phyloP scores from a whole-genome alignment of 1,140 invertebrate species.

The Drosophila littoralis region DNA sequence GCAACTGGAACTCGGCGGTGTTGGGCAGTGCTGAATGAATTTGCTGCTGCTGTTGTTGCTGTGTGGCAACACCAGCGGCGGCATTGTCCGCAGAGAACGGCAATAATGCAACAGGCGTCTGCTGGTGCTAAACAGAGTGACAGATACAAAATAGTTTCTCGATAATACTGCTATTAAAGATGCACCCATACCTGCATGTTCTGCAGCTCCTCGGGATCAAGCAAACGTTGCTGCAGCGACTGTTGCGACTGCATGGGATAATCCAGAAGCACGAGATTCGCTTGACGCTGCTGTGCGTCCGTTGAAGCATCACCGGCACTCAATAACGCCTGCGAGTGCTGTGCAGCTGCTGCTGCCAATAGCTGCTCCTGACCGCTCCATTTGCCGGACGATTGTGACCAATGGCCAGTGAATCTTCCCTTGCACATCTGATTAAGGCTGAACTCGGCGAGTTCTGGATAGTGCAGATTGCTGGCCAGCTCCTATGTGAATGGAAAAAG shows the following conservation, averaged over 20 bases:
- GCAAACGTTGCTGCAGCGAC: conserved; percentile 65
- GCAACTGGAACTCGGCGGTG: conserved; percentile 80
- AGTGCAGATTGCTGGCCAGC: conserved; percentile 76
- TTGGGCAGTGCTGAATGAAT: conserved; percentile 84
- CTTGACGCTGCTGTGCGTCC: conserved; percentile 64
- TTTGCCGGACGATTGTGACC: conserved; percentile 68
- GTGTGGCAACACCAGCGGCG: conserved; percentile 32
- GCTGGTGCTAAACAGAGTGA: conserved; percentile 73
- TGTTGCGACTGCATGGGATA: conserved; percentile 75
- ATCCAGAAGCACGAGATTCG: conserved; percentile 78
- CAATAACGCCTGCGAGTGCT: conserved; percentile 44
- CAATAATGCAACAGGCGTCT: conserved; percentile 67
- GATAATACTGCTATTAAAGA: not conserved
- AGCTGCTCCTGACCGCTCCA: conserved; percentile 76
- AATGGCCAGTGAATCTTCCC: conserved; percentile 73
- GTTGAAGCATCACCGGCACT: conserved; percentile 58
- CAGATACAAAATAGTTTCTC: not conserved
- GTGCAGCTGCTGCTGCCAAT: conserved; percentile 63
- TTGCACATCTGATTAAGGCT: conserved; percentile 83
- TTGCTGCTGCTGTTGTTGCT: conserved; percentile 84
- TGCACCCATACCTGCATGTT: conserved; percentile 61
- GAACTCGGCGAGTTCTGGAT: conserved; percentile 77
- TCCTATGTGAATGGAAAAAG: conserved; percentile 41
- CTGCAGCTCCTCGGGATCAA: conserved; percentile 66
- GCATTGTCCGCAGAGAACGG: conserved; percentile 70